These are phyloP conservation scores for Sebastes ruberrimus DNA, from an alignment of 2,797 vertebrate genomes.

Conservation along the genomic window DNA sequence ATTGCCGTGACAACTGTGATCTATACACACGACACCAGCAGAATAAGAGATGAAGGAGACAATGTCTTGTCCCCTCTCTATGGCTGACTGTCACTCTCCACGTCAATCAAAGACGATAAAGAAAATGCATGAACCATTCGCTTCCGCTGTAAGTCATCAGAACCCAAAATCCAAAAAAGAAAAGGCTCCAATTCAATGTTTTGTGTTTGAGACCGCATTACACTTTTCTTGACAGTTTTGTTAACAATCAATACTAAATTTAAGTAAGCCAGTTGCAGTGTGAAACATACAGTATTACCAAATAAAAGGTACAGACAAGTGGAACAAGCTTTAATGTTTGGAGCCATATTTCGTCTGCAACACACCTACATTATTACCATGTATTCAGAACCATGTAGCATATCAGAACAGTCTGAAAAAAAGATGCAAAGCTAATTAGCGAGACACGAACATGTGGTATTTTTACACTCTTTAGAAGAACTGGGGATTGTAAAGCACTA, in stretches of 20 bases:
- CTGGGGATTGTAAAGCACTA: not conserved
- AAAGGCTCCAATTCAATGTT: slow-evolving; percentile 12
- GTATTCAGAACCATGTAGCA: slow-evolving; percentile 1
- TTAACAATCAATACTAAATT: not conserved
- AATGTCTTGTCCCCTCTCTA: slow-evolving; percentile 65
- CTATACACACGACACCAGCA: slow-evolving; percentile 67
- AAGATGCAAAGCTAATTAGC: slow-evolving; percentile 4
- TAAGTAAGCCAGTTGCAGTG: not conserved
- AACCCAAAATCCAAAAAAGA: not conserved
- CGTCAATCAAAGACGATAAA: slow-evolving; percentile 62
- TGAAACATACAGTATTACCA: not conserved
- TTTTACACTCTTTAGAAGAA: not conserved
- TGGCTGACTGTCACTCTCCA: slow-evolving; percentile 63
- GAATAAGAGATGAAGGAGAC: slow-evolving; percentile 75
- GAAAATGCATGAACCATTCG: slow-evolving; percentile 36
- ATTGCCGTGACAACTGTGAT: slow-evolving; percentile 82
- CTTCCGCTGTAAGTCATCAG: slow-evolving; percentile 18
- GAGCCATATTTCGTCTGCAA: not conserved
- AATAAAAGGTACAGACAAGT: not conserved
- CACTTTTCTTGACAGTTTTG: not conserved
- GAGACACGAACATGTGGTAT: slow-evolving; percentile 15
- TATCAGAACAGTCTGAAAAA: not conserved
- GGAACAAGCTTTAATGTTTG: not conserved
- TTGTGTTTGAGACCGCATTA: not conserved
- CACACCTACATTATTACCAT: not conserved